Conservation (phyloP, 2,797 vertebrate species). For the Chaunax sp. region DNA sequence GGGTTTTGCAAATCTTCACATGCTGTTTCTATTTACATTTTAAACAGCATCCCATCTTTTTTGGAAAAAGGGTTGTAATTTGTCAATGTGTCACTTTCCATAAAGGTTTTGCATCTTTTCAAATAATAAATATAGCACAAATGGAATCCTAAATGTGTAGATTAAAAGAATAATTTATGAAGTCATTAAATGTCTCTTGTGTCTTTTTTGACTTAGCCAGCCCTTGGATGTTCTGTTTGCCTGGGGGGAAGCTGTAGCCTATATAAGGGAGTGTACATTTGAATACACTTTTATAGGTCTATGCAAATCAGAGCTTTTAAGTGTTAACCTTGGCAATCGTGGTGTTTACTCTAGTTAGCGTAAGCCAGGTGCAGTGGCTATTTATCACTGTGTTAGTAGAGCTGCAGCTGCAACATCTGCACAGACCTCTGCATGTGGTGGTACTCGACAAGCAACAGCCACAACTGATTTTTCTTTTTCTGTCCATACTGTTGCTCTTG, state of each 20-base stretch:
- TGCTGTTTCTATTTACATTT: too few species aligned
- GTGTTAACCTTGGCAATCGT: slow-evolving; percentile 69
- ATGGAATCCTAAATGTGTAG: too few species aligned
- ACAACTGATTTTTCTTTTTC: slow-evolving; percentile 21
- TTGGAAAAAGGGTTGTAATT: too few species aligned
- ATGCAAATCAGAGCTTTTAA: slow-evolving; percentile 72
- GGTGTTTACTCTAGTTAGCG: slow-evolving; percentile 62
- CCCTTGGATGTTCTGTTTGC: slow-evolving; percentile 41
- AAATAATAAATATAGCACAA: background rate
- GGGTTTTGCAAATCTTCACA: too few species aligned
- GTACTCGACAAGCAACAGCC: slow-evolving; percentile 13
- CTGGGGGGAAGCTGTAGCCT: slow-evolving; percentile 5
- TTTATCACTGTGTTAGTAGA: slow-evolving; percentile 50
- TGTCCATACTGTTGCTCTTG: background rate
- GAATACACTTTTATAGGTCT: slow-evolving; percentile 59
- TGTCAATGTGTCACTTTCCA: background rate
- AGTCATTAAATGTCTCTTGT: background rate
- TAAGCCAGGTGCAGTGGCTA: slow-evolving; percentile 67
- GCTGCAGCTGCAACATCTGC: slow-evolving; percentile 53
- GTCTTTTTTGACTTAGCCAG: background rate
- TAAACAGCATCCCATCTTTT: too few species aligned
- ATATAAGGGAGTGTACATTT: slow-evolving; percentile 50
- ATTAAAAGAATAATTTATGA: too few species aligned
- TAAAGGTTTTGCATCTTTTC: background rate
- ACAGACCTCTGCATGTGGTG: slow-evolving; percentile 21